phyloP scores from a whole-genome alignment of 1,140 invertebrate genomes.

The Chironomus tepperi region DNA sequence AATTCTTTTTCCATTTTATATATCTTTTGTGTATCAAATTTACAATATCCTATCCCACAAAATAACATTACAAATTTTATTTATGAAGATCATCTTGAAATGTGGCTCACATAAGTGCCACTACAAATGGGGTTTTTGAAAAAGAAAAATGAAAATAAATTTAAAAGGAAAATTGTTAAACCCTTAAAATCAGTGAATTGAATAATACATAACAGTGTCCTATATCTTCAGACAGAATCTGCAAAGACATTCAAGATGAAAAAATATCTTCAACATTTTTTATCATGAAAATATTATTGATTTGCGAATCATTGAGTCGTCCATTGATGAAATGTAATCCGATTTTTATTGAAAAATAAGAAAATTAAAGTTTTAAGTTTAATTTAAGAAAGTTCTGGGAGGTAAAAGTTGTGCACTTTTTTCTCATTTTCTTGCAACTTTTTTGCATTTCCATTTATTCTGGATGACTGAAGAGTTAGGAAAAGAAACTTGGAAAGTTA shows the following conservation, averaged over 20 bases:
- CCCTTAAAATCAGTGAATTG: neutral
- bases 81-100: neutral
- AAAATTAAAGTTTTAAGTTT: neutral
- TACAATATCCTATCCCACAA: neutral
- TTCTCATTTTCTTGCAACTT: neutral
- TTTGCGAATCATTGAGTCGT: neutral
- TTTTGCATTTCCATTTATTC: neutral
- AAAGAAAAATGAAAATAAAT: too few relatives aligned
- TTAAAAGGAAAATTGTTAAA: neutral
- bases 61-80: neutral
- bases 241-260: neutral
- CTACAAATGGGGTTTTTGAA: too few relatives aligned
- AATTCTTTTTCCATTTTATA: too few relatives aligned
- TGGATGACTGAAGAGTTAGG: neutral
- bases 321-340: neutral
- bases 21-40: too few relatives aligned
- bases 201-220: neutral
- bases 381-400: too few relatives aligned
- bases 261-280: too few relatives aligned
- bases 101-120: too few relatives aligned
- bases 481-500: neutral
- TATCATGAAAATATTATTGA: neutral
- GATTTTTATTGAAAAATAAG: neutral
- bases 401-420: too few relatives aligned
- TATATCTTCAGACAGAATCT: neutral